A percentile compares a stretch with the other conserved stretches of the same genome.
phyloP scores from a whole-genome alignment of 2,797 vertebrate genomes.

The Sebastes nivosus region DNA sequence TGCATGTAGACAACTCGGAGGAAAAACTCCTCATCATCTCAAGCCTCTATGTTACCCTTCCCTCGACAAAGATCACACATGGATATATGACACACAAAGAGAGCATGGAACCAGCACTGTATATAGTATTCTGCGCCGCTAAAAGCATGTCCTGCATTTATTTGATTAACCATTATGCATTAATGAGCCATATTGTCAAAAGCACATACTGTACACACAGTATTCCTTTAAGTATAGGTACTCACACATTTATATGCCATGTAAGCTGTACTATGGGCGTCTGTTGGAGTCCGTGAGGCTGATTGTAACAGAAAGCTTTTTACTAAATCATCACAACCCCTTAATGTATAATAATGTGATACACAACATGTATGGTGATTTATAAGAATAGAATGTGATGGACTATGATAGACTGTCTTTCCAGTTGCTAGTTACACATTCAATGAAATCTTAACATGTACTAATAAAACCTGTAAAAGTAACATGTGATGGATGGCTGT shows the following conservation, averaged over 20 bases:
- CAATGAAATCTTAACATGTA: slow-evolving; percentile 51
- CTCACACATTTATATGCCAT: slow-evolving; percentile 49
- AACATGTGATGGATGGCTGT: neutral
- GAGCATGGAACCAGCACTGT: slow-evolving; percentile 79
- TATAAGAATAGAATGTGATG: slow-evolving; percentile 57
- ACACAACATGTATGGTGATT: slow-evolving; percentile 39
- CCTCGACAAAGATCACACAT: slow-evolving; percentile 12
- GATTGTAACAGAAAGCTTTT: slow-evolving; percentile 65
- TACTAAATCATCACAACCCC: slow-evolving; percentile 49
- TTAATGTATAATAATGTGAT: slow-evolving; percentile 34
- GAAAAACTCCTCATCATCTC: slow-evolving; percentile 27
- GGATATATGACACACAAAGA: slow-evolving; percentile 33
- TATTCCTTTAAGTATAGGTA: slow-evolving; percentile 55
- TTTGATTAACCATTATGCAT: slow-evolving; percentile 67
- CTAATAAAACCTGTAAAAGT: slow-evolving; percentile 65
- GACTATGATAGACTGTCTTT: slow-evolving; percentile 52
- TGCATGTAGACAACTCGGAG: slow-evolving; percentile 66
- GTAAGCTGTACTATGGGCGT: slow-evolving; percentile 13
- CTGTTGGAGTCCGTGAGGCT: slow-evolving; percentile 11
- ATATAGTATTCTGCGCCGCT: slow-evolving; percentile 55
- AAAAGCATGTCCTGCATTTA: slow-evolving; percentile 74
- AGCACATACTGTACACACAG: slow-evolving; percentile 39
- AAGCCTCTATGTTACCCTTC: slow-evolving; percentile 19
- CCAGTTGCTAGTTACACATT: slow-evolving; percentile 61
- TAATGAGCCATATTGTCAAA: slow-evolving; percentile 63